Percentiles rank a stretch among this genome's conserved stretches.
Evolutionary conservation across 2,888 invertebrate genomes (phyloP).

Genomic region (Sisyra nigra): DNA sequence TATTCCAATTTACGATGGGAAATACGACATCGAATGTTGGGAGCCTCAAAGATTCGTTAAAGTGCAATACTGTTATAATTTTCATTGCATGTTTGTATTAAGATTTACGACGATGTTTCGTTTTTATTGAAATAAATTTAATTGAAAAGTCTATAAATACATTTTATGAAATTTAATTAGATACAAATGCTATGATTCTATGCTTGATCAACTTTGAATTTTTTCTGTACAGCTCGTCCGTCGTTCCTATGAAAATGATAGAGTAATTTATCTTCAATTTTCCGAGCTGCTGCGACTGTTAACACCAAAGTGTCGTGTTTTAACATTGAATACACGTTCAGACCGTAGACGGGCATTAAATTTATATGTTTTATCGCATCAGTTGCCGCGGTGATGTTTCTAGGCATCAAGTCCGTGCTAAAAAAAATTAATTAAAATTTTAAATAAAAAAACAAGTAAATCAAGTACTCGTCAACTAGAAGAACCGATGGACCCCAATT

Average conservation of each 20-base stretch:
- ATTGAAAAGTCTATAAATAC: too few relatives aligned
- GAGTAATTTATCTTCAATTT: constrained; percentile 64
- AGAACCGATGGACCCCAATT: constrained; percentile 95
- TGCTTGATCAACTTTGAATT: constrained; percentile 46
- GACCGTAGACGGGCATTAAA: constrained; percentile 88
- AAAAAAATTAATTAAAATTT: constrained; percentile 20
- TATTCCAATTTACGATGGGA: constrained; percentile 52
- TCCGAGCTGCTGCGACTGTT: constrained; percentile 68
- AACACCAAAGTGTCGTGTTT: constrained; percentile 89
- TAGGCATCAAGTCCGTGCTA: constrained; percentile 73
- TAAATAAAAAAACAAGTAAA: neutral
- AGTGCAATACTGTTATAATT: too few relatives aligned
- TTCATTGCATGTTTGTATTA: constrained; percentile 21
- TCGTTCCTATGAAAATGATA: constrained; percentile 48
- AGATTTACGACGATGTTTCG: constrained; percentile 22
- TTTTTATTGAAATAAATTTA: too few relatives aligned
- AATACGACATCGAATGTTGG: constrained; percentile 44
- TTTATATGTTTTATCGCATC: constrained; percentile 68
- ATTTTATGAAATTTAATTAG: too few relatives aligned
- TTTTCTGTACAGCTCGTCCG: constrained; percentile 23
- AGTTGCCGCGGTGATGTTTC: constrained; percentile 73
- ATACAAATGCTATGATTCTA: constrained; percentile 10
- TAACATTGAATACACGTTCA: constrained; percentile 93
- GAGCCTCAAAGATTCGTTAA: too few relatives aligned
- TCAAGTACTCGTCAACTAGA: constrained; percentile 74